Base-by-base conservation (phyloP, 2,113 vertebrate species). In the Perca flavescens region DNA sequence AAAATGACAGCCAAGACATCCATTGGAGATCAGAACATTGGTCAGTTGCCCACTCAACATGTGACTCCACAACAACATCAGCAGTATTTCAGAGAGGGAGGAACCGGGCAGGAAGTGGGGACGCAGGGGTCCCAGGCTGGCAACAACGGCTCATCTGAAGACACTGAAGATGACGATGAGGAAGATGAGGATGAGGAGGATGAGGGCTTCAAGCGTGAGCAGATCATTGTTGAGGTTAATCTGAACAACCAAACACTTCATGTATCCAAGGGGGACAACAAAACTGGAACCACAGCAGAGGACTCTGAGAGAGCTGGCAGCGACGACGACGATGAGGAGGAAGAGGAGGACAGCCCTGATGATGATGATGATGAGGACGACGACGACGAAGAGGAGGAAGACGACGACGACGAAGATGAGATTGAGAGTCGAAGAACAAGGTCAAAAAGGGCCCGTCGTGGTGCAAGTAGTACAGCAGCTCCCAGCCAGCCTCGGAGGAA, bases 191-290 rank as follows among this genome's bases (percentile, higher is more conserved):
- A 93, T 0, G 92, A 82, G 1, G 97, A 97, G 75, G 97, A 97
- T 73, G 96, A 95, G 84, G 96, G 95, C 79, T 99, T 97, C 94
- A 99, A 99, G 95, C 97, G 97, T 85, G 97, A 98, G 92, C 98
- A 99, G 96, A 99, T 99, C 91, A 99, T 99, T 83, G 98, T 99
- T 47, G 98, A 99, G 95, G 97, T 99, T 82, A 99, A 99, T 94
- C 96, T 99, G 93, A 99, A 99, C 96, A 99, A 99, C 94, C 98
- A 99, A 96, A 99, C 98, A 1, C 96, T 99, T 92, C 97, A 99
- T 74, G 98, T 99, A 2, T 99, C 98, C 90, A 99, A 99, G 94
- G 97, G 97, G 80, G 97, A 99, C 80, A 98, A 97, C 93, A 97
- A 97, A 92, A 95, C 94, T 85, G 96, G 94, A 93, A 93, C 96